Evolutionary conservation across 1,140 invertebrate species (phyloP).

Genomic region (Drosophila tristis): DNA sequence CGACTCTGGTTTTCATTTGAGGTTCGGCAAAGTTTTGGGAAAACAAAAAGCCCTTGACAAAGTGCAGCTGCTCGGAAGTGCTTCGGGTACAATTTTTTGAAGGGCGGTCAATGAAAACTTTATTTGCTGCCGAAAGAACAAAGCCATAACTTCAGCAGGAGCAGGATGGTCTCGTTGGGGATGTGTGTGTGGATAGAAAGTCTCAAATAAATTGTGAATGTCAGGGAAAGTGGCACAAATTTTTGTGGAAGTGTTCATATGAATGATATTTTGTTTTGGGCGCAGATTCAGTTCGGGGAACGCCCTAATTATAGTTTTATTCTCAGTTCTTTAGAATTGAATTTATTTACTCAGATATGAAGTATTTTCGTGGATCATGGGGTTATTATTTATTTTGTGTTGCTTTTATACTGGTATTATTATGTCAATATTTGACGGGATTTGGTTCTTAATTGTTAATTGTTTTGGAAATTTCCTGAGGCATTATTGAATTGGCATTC

Average conservation of each 20-base stretch:
- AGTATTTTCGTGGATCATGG: no score
- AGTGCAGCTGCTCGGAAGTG: constrained; percentile 45
- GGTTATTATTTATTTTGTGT: no score
- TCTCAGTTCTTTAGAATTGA: no score
- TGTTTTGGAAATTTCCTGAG: no score
- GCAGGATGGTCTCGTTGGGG: constrained; percentile 8
- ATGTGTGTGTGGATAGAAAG: constrained; percentile 14
- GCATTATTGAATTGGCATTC: no score
- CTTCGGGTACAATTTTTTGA: constrained; percentile 34
- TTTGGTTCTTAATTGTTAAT: no score
- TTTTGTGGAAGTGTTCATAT: background rate
- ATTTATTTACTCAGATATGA: no score
- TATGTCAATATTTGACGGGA: no score
- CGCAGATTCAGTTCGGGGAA: no score
- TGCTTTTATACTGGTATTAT: no score
- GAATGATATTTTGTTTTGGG: background rate
- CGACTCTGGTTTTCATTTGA: constrained; percentile 53
- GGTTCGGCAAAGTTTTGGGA: constrained; percentile 38
- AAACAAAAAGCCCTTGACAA: constrained; percentile 51
- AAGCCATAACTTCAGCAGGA: constrained; percentile 20
- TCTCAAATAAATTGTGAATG: constrained; percentile 37
- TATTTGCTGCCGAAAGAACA: constrained; percentile 30
- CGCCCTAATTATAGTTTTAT: no score
- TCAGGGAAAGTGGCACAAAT: constrained; percentile 12
- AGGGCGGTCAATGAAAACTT: constrained; percentile 39